Percentiles rank a stretch among this genome's conserved stretches.
Evolutionary conservation across 2,113 vertebrate species (phyloP).

Genomic region (Entomyzon cyanotis): DNA sequence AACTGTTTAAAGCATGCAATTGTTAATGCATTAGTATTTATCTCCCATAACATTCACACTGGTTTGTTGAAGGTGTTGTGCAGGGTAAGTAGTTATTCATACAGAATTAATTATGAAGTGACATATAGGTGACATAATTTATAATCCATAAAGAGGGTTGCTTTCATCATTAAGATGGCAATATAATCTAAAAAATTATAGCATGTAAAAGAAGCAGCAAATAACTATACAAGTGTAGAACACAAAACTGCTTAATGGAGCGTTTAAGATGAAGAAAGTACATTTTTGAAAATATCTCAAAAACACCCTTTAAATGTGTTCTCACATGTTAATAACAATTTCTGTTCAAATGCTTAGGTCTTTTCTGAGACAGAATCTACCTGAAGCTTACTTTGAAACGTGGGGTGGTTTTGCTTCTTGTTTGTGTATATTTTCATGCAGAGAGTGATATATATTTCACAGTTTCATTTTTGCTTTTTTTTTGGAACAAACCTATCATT

Average conservation of each 20-base stretch:
- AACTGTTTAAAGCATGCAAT: not conserved
- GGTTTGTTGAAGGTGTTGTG: not conserved
- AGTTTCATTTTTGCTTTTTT: not conserved
- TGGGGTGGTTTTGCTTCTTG: fast-evolving
- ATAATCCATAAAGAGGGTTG: not conserved
- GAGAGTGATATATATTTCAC: not conserved
- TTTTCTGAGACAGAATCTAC: not conserved
- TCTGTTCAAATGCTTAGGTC: not conserved
- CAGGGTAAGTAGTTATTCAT: not conserved
- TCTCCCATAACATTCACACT: not conserved
- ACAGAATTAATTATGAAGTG: not conserved
- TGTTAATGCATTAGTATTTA: not conserved
- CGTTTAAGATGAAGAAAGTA: not conserved
- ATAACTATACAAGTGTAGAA: not conserved
- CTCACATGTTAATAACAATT: not conserved
- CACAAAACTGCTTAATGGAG: not conserved
- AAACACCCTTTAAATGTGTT: not conserved
- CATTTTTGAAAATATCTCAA: not conserved
- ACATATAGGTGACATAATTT: not conserved
- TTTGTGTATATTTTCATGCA: not conserved
- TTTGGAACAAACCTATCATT: not conserved
- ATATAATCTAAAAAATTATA: not conserved
- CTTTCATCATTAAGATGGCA: not conserved
- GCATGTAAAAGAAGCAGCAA: not conserved
- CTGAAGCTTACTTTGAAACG: not conserved